Conservation (phyloP, 1,140 invertebrate genomes). For the Panagrolaimus sp. region DNA sequence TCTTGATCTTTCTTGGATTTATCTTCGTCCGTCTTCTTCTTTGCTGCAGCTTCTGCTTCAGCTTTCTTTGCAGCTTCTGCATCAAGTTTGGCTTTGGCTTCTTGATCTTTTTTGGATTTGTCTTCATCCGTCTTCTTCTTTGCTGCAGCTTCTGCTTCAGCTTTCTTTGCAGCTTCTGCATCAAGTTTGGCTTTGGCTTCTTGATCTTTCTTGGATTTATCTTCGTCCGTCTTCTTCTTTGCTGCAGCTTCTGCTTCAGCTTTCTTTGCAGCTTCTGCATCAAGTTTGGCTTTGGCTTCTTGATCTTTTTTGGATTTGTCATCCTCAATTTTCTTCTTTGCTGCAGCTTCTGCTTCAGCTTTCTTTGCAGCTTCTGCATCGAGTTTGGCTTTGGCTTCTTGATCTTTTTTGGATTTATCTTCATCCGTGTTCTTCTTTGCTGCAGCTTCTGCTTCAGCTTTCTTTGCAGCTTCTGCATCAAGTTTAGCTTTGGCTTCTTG, state of each 20-base stretch:
- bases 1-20: background rate
- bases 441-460: background rate
- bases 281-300: conserved; percentile 1
- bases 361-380: background rate
- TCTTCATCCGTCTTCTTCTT: background rate
- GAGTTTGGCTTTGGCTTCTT: background rate
- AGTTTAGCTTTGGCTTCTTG: background rate
- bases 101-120: background rate
- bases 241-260: too few relatives aligned
- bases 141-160: conserved; percentile 11
- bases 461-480: background rate
- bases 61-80: conserved; percentile 4
- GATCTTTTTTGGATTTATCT: background rate
- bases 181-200: conserved; percentile 10
- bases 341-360: background rate
- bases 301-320: background rate
- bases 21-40: background rate
- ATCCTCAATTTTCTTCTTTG: background rate
- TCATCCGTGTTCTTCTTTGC: background rate
- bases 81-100: conserved; percentile 2
- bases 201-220: background rate
- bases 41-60: too few relatives aligned
- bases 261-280: background rate
- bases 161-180: conserved; percentile 1
- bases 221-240: background rate